Percentiles rank a stretch among this genome's conserved stretches.
Conservation (phyloP, 1,140 invertebrate species). For the Anagrus nilaparvatae region DNA sequence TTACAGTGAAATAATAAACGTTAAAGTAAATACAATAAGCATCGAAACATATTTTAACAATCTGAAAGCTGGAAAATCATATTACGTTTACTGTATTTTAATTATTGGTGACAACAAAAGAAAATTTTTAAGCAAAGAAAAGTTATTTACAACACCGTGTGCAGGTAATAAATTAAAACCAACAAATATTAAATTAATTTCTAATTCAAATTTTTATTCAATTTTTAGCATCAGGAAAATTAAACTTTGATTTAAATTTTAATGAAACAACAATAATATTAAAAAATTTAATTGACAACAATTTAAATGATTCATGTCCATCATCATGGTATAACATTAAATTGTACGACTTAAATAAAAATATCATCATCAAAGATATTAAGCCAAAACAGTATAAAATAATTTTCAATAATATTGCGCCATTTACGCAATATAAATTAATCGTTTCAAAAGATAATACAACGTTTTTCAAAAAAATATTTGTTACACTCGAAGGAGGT, state of each 20-base stretch:
- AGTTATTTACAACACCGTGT: conserved; percentile 9
- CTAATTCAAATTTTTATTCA: not conserved
- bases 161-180: conserved; percentile 6
- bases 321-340: conserved; percentile 11
- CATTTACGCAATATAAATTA: conserved; percentile 3
- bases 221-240: conserved; percentile 5
- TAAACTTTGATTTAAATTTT: conserved; percentile 1
- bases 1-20: not conserved
- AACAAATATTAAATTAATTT: not conserved
- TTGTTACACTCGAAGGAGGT: conserved; percentile 13
- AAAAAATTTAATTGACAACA: conserved; percentile 1
- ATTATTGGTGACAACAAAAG: too few relatives aligned
- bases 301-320: conserved; percentile 11
- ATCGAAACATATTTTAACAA: conserved; percentile 2
- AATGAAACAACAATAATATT: conserved; percentile 9
- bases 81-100: too few relatives aligned
- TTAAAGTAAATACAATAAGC: not conserved
- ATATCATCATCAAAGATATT: not conserved
- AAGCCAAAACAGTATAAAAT: not conserved
- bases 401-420: conserved; percentile 1
- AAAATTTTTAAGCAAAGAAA: too few relatives aligned
- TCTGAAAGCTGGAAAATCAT: conserved; percentile 7
- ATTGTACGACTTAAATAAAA: too few relatives aligned
- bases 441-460: not conserved
- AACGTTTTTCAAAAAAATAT: not conserved